phyloP scores from a whole-genome alignment of 2,888 invertebrate genomes.

The Priocnemis perturbator region DNA sequence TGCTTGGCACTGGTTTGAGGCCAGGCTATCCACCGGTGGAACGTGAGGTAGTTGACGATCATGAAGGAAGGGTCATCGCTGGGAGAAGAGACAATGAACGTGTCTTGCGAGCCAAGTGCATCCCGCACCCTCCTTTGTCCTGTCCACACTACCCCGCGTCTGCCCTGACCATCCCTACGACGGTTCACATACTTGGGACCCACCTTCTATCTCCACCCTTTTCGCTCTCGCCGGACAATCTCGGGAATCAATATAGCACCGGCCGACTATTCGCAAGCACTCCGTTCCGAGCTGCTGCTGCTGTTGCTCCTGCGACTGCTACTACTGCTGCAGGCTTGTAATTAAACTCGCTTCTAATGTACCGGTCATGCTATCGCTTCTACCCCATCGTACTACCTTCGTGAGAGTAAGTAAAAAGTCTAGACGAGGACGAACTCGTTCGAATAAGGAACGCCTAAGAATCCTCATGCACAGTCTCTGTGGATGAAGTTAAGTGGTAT shows the following conservation, averaged over 20 bases:
- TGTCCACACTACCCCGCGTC: constrained; percentile 9
- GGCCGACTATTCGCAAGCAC: constrained; percentile 54
- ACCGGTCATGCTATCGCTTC: constrained; percentile 52
- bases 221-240: constrained; percentile 50
- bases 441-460: background rate
- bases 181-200: constrained; percentile 30
- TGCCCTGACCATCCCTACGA: constrained; percentile 24
- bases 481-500: no score
- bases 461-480: no score
- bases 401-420: constrained; percentile 1
- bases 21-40: constrained; percentile 46
- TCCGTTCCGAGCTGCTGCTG: constrained; percentile 46
- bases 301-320: constrained; percentile 41
- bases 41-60: constrained; percentile 64
- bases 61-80: constrained; percentile 60
- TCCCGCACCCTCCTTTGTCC: constrained; percentile 33
- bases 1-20: constrained; percentile 57
- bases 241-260: constrained; percentile 65
- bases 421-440: background rate
- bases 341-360: constrained; percentile 64
- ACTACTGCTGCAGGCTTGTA: constrained; percentile 51
- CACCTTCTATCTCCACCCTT: constrained; percentile 11
- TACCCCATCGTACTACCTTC: constrained; percentile 28
- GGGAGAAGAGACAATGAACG: constrained; percentile 66
- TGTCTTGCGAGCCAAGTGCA: constrained; percentile 66